Percentiles rank a stretch among this genome's conserved stretches.
Evolutionary conservation across 1,140 invertebrate genomes (phyloP).

Genomic region (Anastatus disparis): DNA sequence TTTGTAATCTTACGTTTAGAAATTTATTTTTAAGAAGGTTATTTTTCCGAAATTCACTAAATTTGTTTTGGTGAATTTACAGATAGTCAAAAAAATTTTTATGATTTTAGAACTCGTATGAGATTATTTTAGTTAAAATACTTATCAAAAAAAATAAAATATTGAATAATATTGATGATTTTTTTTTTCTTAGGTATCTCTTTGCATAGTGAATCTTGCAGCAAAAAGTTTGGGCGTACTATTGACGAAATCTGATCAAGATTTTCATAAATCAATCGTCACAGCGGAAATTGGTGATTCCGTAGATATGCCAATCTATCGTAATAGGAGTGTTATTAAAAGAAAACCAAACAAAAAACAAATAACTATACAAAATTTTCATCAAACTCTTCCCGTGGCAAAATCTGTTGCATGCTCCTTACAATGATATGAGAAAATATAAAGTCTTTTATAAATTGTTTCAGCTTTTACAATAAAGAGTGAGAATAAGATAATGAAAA

Average conservation of each 20-base stretch:
- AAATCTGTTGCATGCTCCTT: conserved; percentile 59
- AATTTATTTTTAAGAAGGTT: too few relatives aligned
- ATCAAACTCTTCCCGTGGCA: conserved; percentile 49
- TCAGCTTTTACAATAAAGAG: too few relatives aligned
- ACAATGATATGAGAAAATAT: too few relatives aligned
- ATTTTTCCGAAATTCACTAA: too few relatives aligned
- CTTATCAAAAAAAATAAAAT: too few relatives aligned
- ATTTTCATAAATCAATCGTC: conserved; percentile 74
- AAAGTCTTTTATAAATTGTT: too few relatives aligned
- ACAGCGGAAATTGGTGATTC: conserved; percentile 73
- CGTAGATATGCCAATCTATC: conserved; percentile 55
- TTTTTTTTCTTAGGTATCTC: conserved; percentile 29
- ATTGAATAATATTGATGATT: not conserved
- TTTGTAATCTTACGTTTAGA: too few relatives aligned
- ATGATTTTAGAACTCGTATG: too few relatives aligned
- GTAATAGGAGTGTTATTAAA: conserved; percentile 58
- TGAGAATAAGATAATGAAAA: too few relatives aligned
- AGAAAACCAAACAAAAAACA: conserved; percentile 59
- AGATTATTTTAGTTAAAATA: too few relatives aligned
- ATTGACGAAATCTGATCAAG: conserved; percentile 74
- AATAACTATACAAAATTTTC: conserved; percentile 48
- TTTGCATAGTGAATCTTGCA: conserved; percentile 74
- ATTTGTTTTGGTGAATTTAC: too few relatives aligned
- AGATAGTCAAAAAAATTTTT: too few relatives aligned
- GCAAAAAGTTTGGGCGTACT: conserved; percentile 75